Conservation (phyloP, 2,888 invertebrate genomes). For the Rapana venosa region DNA sequence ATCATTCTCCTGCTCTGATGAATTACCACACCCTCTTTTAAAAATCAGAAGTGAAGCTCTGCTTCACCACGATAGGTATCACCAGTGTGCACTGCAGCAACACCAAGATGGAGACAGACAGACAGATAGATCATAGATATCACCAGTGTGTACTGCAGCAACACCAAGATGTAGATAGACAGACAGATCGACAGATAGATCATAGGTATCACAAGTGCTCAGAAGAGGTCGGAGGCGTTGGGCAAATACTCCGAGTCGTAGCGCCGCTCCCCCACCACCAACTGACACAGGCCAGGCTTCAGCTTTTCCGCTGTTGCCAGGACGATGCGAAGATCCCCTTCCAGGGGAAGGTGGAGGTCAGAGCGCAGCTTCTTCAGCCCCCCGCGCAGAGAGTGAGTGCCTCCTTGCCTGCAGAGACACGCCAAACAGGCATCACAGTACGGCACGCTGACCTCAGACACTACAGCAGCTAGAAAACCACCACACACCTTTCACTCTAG, state of each 20-base stretch:
- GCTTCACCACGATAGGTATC: too few relatives aligned
- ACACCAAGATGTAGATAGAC: too few relatives aligned
- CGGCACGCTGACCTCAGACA: background rate
- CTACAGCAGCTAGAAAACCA: too few relatives aligned
- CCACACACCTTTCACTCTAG: too few relatives aligned
- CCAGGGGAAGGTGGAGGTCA: slow-evolving; percentile 66
- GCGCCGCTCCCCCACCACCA: slow-evolving; percentile 60
- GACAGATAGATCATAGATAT: background rate
- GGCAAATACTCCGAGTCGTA: slow-evolving; percentile 54
- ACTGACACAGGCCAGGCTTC: slow-evolving; percentile 70
- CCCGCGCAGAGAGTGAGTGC: slow-evolving; percentile 43
- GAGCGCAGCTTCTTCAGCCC: slow-evolving; percentile 62
- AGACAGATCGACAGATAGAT: slow-evolving; percentile 55
- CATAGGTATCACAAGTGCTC: background rate
- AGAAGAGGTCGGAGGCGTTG: slow-evolving; percentile 50
- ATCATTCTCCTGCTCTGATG: too few relatives aligned
- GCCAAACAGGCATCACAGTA: background rate
- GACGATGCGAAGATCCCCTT: slow-evolving; percentile 72
- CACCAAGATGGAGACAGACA: too few relatives aligned
- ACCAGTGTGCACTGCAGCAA: too few relatives aligned
- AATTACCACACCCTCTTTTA: too few relatives aligned
- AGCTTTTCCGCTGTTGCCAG: slow-evolving; percentile 73
- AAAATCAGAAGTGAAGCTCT: too few relatives aligned
- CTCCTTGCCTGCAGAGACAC: slow-evolving; percentile 46
- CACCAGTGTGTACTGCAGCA: too few relatives aligned